phyloP scores from a whole-genome alignment of 2,888 invertebrate species.

The Vandiemenella viatica region DNA sequence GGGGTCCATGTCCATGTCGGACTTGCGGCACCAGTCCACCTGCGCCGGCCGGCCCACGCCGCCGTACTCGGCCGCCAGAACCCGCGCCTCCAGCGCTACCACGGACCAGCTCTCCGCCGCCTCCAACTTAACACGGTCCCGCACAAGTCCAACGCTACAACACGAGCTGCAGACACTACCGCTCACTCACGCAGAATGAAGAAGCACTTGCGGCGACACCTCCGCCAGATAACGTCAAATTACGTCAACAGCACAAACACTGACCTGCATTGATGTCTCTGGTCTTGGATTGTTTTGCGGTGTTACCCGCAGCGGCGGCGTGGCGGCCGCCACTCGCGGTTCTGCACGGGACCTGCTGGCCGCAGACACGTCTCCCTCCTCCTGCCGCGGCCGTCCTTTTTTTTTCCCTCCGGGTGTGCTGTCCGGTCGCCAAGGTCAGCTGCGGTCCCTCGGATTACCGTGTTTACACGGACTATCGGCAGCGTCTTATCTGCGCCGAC shows the following conservation, averaged over 20 bases:
- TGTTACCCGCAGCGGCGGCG: neutral
- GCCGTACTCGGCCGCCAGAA: constrained; percentile 25
- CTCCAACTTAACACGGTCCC: no score
- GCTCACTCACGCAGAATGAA: neutral
- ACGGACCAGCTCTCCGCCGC: neutral
- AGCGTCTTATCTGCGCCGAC: neutral
- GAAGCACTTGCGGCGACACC: neutral
- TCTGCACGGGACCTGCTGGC: neutral
- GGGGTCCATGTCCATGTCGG: constrained; percentile 47
- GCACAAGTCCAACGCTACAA: no score
- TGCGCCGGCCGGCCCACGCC: constrained; percentile 13
- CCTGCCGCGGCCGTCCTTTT: neutral
- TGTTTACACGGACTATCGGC: neutral
- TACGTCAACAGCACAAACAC: neutral
- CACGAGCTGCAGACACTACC: no score
- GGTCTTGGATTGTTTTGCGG: neutral
- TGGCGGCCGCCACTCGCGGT: neutral
- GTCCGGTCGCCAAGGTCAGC: neutral
- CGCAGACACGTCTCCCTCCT: neutral
- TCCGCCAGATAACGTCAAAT: neutral
- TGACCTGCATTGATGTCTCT: neutral
- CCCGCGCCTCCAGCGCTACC: constrained; percentile 15
- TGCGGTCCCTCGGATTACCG: neutral
- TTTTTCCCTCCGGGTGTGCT: neutral
- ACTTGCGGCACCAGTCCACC: constrained; percentile 26